Evolutionary conservation across 2,113 vertebrate species (phyloP), one percentile per base, ranked within the genome.

Genomic region (Gorsachius goisagi): DNA sequence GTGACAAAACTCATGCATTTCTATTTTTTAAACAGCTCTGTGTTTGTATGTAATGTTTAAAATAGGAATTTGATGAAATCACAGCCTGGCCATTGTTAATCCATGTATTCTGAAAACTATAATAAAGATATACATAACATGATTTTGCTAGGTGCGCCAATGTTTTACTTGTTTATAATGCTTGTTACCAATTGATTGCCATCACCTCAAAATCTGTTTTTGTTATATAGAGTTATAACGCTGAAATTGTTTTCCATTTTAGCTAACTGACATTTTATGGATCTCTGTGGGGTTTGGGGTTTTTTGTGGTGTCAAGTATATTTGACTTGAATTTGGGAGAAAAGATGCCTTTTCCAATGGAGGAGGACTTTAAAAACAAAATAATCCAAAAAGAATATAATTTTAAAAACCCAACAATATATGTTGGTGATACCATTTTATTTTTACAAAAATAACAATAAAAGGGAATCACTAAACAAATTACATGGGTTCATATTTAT

Each of bases 41-140:
- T 97, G 88, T 97, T 96, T 95, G 63, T 95, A 97, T 95, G 96
- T 94, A 95, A 95, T 95, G 88, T 95, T 96, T 78, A 88, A 96
- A 97, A 85, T 95, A 92, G 71, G 93, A 96, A 93, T 96, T 96
- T 96, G 89, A 90, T 96, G 81, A 97, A 95, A 96, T 96, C 89
- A 93, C 90, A 94, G 93, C 94, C 93, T 95, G 92, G 93, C 94
- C 87, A 95, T 93, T 92, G 96, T 94, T 94, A 93, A 95, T 94
- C 74, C 93, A 89, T 95, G 93, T 95, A 96, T 95, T 96, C 92
- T 95, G 91, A 62, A 88, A 95, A 85, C 74, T 94, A 94, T 97
- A 96, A 96, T 93, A 96, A 97, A 96, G 91, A 79, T 95, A 90
- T 78, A 56, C 93, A 86, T 86, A 93, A 88, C 86, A 60, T 74